Conservation (phyloP, 2,113 vertebrate genomes). For the Neopipo cinnamomea region DNA sequence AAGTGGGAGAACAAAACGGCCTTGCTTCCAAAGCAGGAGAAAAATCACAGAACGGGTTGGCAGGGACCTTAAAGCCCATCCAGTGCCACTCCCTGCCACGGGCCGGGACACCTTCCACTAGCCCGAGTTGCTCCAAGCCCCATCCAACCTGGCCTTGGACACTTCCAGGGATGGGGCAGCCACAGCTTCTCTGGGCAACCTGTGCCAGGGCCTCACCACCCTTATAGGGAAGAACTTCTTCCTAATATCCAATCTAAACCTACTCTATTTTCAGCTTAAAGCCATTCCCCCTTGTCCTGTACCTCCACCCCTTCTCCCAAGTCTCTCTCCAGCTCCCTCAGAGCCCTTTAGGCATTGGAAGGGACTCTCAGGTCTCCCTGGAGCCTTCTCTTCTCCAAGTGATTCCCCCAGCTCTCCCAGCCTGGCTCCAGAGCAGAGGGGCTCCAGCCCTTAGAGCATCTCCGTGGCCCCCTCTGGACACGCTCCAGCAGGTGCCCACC, state of each 20-base stretch:
- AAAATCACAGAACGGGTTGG: neutral
- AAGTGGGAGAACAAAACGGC: neutral
- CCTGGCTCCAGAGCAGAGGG: neutral
- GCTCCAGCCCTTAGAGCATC: neutral
- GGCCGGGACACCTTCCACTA: neutral
- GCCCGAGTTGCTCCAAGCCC: neutral
- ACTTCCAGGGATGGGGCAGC: neutral
- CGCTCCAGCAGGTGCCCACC: neutral
- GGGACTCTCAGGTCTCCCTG: fast-evolving
- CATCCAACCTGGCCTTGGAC: neutral
- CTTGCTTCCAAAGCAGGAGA: neutral
- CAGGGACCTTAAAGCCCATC: neutral
- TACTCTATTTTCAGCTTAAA: neutral
- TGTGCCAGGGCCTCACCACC: neutral
- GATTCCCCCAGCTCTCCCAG: neutral
- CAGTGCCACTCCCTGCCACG: neutral
- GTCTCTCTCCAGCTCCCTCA: neutral
- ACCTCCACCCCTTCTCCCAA: fast-evolving
- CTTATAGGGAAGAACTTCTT: neutral
- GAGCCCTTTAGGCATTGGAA: neutral
- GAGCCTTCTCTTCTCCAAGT: neutral
- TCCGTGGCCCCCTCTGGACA: neutral
- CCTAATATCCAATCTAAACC: neutral
- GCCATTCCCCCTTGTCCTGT: neutral
- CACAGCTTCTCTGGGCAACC: neutral